Evolutionary conservation across 2,797 vertebrate genomes (phyloP).

Genomic region (Neosilurus hyrtlii): DNA sequence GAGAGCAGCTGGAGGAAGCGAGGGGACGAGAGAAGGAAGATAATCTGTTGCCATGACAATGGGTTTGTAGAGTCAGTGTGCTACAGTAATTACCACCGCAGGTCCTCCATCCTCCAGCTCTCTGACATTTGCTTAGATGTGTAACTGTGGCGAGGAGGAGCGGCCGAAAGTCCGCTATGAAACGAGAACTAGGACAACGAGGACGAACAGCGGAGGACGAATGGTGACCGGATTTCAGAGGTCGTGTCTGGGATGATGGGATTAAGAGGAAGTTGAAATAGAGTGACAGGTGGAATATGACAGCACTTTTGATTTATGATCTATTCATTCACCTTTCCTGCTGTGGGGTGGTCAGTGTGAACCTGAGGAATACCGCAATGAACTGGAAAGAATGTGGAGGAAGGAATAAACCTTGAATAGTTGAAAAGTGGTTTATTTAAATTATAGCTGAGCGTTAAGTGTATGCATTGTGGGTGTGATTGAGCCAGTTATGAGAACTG

Average conservation of each 20-base stretch:
- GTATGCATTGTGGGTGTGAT: background rate
- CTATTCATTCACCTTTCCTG: background rate
- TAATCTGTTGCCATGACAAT: conserved; percentile 56
- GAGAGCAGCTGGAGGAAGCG: conserved; percentile 10
- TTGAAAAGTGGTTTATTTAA: background rate
- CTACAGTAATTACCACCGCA: conserved; percentile 42
- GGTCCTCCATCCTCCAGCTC: conserved; percentile 23
- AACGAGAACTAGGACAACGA: background rate
- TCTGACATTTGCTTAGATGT: conserved; percentile 30
- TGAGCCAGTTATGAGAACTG: background rate
- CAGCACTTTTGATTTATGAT: background rate
- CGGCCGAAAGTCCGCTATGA: background rate
- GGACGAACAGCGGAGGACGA: background rate
- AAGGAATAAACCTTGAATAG: background rate
- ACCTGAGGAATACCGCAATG: too few species aligned
- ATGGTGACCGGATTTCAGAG: background rate
- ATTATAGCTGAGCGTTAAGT: background rate
- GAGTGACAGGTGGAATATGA: background rate
- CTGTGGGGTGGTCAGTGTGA: background rate
- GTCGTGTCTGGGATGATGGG: background rate
- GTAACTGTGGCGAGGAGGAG: background rate
- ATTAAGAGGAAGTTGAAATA: background rate
- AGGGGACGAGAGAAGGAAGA: conserved; percentile 26
- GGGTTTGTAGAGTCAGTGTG: conserved; percentile 42
- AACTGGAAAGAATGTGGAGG: background rate